Evolutionary conservation across 1,140 invertebrate species (phyloP).

Genomic region (Goniozus legneri): DNA sequence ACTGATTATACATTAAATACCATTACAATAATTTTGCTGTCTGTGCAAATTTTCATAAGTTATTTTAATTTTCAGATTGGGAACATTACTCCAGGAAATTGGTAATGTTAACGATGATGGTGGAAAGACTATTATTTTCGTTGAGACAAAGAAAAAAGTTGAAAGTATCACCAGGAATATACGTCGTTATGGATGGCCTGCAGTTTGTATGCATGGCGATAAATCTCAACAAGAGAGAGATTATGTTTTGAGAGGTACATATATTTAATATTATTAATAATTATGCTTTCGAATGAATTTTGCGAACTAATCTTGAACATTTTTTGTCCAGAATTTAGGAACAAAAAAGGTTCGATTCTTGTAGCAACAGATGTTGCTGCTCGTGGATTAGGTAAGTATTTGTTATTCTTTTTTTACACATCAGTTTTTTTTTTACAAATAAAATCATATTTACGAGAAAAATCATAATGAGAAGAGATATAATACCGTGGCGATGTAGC

Average conservation of each 20-base stretch:
- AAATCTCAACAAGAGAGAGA: constrained; percentile 96
- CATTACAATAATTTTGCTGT: not conserved
- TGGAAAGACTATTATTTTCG: constrained; percentile 94
- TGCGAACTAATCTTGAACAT: not conserved
- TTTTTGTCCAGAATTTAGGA: constrained; percentile 83
- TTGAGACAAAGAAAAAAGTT: constrained; percentile 95
- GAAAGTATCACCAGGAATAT: constrained; percentile 90
- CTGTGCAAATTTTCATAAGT: not conserved
- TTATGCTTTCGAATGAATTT: too few relatives aligned
- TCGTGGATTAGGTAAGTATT: constrained; percentile 88
- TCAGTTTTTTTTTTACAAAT: not conserved
- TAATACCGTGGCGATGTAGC: constrained; percentile 51
- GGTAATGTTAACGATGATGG: constrained; percentile 79
- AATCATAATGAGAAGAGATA: constrained; percentile 7
- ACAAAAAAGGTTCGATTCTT: constrained; percentile 85
- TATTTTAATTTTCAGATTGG: constrained; percentile 61
- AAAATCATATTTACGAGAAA: constrained; percentile 7
- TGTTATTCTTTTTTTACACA: constrained; percentile 9
- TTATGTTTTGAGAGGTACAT: constrained; percentile 79
- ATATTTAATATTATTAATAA: not conserved
- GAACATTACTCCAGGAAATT: constrained; percentile 84
- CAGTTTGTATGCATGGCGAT: constrained; percentile 94
- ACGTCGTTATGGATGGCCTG: constrained; percentile 85
- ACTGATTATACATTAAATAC: constrained; percentile 48
- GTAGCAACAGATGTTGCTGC: constrained; percentile 99